Evolutionary conservation across 2,888 invertebrate species (phyloP).

Genomic region (Metopia argyrocephala): DNA sequence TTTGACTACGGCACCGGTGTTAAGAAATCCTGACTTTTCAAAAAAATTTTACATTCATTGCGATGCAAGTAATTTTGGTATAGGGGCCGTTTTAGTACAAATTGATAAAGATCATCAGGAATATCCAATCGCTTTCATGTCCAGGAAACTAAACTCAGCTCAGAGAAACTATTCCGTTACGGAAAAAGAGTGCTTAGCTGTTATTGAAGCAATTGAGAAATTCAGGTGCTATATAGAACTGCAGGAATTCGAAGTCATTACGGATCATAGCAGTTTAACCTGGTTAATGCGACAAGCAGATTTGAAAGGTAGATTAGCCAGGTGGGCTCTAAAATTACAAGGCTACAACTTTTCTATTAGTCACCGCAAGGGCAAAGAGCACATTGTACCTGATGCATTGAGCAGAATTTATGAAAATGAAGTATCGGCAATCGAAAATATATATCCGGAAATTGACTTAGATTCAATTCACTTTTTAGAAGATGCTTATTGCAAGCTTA

Average conservation of each 20-base stretch:
- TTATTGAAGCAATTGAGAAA: slow-evolving; percentile 44
- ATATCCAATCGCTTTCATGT: slow-evolving; percentile 22
- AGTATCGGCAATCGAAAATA: too few relatives aligned
- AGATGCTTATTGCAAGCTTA: too few relatives aligned
- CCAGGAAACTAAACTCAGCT: slow-evolving; percentile 14
- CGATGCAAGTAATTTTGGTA: slow-evolving; percentile 25
- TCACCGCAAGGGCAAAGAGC: too few relatives aligned
- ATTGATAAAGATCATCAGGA: background rate
- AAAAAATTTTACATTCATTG: slow-evolving; percentile 35
- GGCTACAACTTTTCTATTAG: slow-evolving; percentile 9
- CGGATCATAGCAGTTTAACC: slow-evolving; percentile 20
- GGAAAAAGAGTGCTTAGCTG: background rate
- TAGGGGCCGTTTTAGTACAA: slow-evolving; percentile 39
- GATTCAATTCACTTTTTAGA: too few relatives aligned
- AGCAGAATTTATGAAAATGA: too few relatives aligned
- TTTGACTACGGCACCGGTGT: background rate
- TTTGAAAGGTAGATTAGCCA: too few relatives aligned
- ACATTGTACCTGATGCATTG: too few relatives aligned
- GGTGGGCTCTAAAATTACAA: too few relatives aligned
- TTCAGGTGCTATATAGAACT: slow-evolving; percentile 54
- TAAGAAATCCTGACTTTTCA: slow-evolving; percentile 22
- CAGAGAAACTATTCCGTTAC: slow-evolving; percentile 30
- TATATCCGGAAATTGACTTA: too few relatives aligned
- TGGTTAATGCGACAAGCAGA: slow-evolving; percentile 35
- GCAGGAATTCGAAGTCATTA: slow-evolving; percentile 20